A percentile compares a stretch with the other conserved stretches of the same genome.
Conservation (phyloP, 2,113 vertebrate genomes). For the Ancistrus triradiatus region DNA sequence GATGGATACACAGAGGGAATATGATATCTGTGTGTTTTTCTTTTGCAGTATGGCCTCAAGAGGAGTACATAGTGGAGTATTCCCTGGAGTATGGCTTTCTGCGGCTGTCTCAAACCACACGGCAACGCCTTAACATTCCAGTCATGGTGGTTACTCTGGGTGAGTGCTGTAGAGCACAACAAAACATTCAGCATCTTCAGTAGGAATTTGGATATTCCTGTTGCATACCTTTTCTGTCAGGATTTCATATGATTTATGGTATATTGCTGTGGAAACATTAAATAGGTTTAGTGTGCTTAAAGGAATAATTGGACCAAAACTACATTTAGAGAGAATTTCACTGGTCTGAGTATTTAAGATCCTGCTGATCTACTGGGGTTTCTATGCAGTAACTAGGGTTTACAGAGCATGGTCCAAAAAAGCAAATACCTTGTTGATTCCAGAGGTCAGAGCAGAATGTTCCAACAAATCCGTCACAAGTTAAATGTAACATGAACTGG, state of each 20-base stretch:
- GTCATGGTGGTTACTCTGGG: conserved; percentile 97
- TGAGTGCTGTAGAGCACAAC: conserved; percentile 58
- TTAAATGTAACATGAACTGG: too few relatives aligned
- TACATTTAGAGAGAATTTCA: too few relatives aligned
- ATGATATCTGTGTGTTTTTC: conserved; percentile 22
- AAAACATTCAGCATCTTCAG: neutral
- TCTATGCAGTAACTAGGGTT: too few relatives aligned
- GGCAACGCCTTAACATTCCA: conserved; percentile 91
- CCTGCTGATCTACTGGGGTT: too few relatives aligned
- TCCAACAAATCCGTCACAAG: too few relatives aligned
- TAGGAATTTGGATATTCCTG: neutral
- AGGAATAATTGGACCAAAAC: too few relatives aligned
- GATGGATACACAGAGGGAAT: too few relatives aligned
- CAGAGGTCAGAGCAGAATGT: too few relatives aligned
- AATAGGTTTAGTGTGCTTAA: too few relatives aligned
- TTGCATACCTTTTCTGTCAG: neutral
- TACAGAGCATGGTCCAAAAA: too few relatives aligned
- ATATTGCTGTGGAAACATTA: neutral
- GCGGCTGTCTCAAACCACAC: conserved; percentile 88
- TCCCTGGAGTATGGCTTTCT: conserved; percentile 94
- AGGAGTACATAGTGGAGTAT: conserved; percentile 96
- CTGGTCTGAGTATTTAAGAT: too few relatives aligned
- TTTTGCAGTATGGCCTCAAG: conserved; percentile 86
- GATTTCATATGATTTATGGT: neutral
- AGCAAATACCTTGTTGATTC: too few relatives aligned